Percentiles rank a stretch among this genome's conserved stretches.
Evolutionary conservation across 2,113 vertebrate genomes (phyloP).

Genomic region (Toxotes jaculatrix): DNA sequence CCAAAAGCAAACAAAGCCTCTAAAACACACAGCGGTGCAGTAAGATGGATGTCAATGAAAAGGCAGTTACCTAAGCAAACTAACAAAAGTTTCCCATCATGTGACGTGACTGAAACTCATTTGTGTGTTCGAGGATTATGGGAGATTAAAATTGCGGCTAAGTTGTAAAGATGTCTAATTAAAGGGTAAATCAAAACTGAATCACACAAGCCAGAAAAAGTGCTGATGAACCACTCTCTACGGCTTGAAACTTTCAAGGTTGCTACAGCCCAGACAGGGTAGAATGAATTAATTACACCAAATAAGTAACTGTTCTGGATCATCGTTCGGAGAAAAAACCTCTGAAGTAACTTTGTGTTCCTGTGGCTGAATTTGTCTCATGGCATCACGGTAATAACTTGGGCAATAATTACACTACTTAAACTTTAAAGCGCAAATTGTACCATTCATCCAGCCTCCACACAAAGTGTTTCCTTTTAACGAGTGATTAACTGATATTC

Average conservation of each 20-base stretch:
- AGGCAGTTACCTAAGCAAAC: conserved; percentile 20
- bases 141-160: conserved; percentile 27
- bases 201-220: neutral
- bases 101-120: conserved; percentile 18
- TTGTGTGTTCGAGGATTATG: conserved; percentile 31
- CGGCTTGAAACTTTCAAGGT: conserved; percentile 21
- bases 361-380: conserved; percentile 1
- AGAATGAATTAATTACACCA: conserved; percentile 6
- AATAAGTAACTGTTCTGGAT: conserved; percentile 27
- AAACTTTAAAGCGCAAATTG: conserved; percentile 34
- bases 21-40: neutral
- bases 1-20: conserved; percentile 37
- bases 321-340: conserved; percentile 11
- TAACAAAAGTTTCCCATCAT: conserved; percentile 5
- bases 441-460: conserved; percentile 17
- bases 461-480: conserved; percentile 49
- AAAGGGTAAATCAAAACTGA: conserved; percentile 7
- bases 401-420: conserved; percentile 39
- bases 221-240: neutral
- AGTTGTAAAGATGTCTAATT: conserved; percentile 11
- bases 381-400: neutral
- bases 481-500: conserved; percentile 42
- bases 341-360: neutral
- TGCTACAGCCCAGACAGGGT: conserved; percentile 15
- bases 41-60: conserved; percentile 3